Evolutionary conservation across 2,797 vertebrate species (phyloP).

Genomic region (Chromobotia macracanthus): DNA sequence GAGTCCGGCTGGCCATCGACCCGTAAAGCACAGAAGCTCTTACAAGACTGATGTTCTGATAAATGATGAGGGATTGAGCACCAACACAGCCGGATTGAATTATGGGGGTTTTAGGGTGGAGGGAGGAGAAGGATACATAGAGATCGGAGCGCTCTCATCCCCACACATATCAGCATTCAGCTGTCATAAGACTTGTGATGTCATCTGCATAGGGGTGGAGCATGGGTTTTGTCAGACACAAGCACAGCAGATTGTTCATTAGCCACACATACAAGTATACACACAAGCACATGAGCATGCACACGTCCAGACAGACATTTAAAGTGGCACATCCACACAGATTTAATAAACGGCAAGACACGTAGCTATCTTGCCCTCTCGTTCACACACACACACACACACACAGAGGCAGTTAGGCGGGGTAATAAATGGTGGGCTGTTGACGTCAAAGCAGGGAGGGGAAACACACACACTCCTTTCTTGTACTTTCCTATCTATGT

Average conservation of each 20-base stretch:
- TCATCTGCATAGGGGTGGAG: conserved; percentile 24
- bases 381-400: neutral
- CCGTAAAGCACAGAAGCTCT: neutral
- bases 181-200: conserved; percentile 15
- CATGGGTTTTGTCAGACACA: conserved; percentile 7
- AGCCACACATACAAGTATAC: neutral
- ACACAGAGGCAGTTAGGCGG: conserved; percentile 2
- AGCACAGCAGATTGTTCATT: conserved; percentile 25
- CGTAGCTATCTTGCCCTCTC: neutral
- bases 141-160: neutral
- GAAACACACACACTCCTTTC: conserved; percentile 21
- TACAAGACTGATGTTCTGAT: neutral
- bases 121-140: neutral
- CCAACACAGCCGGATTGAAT: neutral
- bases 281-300: neutral
- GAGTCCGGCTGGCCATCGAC: neutral
- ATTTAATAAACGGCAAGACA: conserved; percentile 14
- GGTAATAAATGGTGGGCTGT: conserved; percentile 26
- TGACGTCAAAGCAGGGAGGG: conserved; percentile 45
- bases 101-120: neutral
- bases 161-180: conserved; percentile 20
- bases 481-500: neutral
- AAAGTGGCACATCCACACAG: neutral
- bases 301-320: conserved; percentile 8
- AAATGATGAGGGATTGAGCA: conserved; percentile 10